Evolutionary conservation across 2,888 invertebrate genomes (phyloP), one percentile per base, ranked within the genome.

Genomic region (Drosophila aldrichi): DNA sequence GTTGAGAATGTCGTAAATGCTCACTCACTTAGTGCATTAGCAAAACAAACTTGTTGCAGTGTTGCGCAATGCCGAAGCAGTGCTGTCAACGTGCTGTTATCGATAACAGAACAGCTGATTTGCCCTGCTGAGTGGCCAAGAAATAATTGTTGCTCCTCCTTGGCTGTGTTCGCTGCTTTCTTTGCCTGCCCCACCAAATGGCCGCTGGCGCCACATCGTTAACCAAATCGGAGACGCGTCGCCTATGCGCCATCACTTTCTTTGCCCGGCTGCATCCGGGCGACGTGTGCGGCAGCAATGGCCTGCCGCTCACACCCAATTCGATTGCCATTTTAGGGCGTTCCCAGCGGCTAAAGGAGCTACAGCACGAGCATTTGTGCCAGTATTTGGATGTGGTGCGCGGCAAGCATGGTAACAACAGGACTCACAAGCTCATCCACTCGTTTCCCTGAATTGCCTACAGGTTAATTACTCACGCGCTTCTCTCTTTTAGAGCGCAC

Each of bases 261-360:
- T 97, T 98, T 93, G 98, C 98, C 0, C 96, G 96, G 90, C 95
- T 96, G 89, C 98, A 98, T 92, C 97, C 97, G 14, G 96, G 96
- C 34, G 98, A 98, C 92, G 95, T 96, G 59, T 99, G 98, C 93
- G 98, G 98, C 12, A 97, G 97, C 79, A 99, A 99, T 93, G 99
- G 99, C 1, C 93, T 99, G 54, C 99, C 99, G 0, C 94, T 99
- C 22, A 99, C 99, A 1, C 98, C 99, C 3, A 98, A 99, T 93
- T 98, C 98, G 0, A 98, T 99, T 72, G 97, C 97, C 63, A 98
- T 99, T 90, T 94, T 98, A 63, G 98, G 99, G 9, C 95, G 96
- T 89, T 97, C 98, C 32, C 98, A 98, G 91, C 94, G 95, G 70
- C 94, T 99, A 18, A 96, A 97, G 90, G 95, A 95, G 0, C 93